These are phyloP conservation scores for Drosophila diplacantha DNA, from an alignment of 2,888 invertebrate genomes.

Conservation along the genomic window DNA sequence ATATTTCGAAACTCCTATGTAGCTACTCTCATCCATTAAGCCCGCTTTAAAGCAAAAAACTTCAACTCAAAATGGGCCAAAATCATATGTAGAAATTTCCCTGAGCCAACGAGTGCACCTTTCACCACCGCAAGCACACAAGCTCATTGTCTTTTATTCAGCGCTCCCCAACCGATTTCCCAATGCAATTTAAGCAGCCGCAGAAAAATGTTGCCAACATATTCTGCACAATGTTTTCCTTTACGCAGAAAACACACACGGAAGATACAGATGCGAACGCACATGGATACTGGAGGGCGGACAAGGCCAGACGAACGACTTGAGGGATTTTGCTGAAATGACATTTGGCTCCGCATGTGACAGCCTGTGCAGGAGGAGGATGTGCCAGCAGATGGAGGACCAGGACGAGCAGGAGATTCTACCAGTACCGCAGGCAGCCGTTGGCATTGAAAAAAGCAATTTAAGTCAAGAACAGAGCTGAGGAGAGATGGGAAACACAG, in stretches of 20 bases:
- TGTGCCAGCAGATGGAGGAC: slow-evolving; percentile 39
- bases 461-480: slow-evolving; percentile 60
- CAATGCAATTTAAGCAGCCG: slow-evolving; percentile 65
- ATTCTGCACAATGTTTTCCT: slow-evolving; percentile 59
- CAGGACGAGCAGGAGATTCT: slow-evolving; percentile 20
- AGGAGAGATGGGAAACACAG: not conserved
- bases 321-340: slow-evolving; percentile 76
- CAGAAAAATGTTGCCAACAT: slow-evolving; percentile 60
- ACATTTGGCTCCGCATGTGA: slow-evolving; percentile 75
- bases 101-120: not conserved
- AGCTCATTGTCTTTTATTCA: slow-evolving; percentile 57
- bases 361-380: slow-evolving; percentile 47
- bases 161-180: slow-evolving; percentile 41
- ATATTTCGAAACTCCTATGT: not conserved
- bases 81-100: not conserved
- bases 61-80: not conserved
- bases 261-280: slow-evolving; percentile 13
- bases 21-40: not conserved
- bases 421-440: slow-evolving; percentile 48
- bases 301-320: slow-evolving; percentile 70
- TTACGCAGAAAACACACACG: slow-evolving; percentile 33
- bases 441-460: slow-evolving; percentile 74
- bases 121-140: not conserved
- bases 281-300: slow-evolving; percentile 31
- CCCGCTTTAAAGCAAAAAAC: not conserved